Conservation (phyloP, 2,113 vertebrate species). For the Equus przewalskii region DNA sequence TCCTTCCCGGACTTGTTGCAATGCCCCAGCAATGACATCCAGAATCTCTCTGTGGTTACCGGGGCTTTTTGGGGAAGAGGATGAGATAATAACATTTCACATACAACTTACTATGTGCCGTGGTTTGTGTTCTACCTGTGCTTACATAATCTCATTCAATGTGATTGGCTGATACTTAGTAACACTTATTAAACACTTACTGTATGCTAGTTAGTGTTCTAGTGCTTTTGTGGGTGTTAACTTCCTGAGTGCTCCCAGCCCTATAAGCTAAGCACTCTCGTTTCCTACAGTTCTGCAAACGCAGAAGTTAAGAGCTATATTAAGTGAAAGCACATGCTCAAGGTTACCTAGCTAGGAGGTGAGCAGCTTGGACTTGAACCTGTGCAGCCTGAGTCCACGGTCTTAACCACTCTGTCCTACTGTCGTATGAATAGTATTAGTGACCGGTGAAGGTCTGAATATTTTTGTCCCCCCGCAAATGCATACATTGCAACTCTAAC, state of each 20-base stretch:
- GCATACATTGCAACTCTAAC: background rate
- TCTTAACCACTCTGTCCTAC: background rate
- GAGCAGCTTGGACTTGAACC: background rate
- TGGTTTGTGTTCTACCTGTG: no score
- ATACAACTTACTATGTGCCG: fast-evolving
- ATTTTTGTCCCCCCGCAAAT: background rate
- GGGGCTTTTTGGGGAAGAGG: fast-evolving
- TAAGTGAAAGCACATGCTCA: background rate
- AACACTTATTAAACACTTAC: background rate
- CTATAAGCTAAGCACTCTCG: background rate
- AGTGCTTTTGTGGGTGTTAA: no score
- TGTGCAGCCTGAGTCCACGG: no score
- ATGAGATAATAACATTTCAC: fast-evolving
- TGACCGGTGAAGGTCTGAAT: background rate
- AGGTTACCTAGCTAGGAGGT: background rate
- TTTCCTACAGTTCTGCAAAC: background rate
- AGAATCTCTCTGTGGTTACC: background rate
- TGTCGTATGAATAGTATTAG: fast-evolving
- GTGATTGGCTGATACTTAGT: no score
- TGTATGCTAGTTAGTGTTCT: background rate
- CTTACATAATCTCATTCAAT: background rate
- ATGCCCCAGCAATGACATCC: background rate
- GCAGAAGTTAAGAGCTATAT: background rate
- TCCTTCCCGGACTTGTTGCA: background rate
- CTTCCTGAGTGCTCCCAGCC: fast-evolving